Evolutionary conservation across 2,888 invertebrate genomes (phyloP).

Genomic region (Pasiphila rectangulata): DNA sequence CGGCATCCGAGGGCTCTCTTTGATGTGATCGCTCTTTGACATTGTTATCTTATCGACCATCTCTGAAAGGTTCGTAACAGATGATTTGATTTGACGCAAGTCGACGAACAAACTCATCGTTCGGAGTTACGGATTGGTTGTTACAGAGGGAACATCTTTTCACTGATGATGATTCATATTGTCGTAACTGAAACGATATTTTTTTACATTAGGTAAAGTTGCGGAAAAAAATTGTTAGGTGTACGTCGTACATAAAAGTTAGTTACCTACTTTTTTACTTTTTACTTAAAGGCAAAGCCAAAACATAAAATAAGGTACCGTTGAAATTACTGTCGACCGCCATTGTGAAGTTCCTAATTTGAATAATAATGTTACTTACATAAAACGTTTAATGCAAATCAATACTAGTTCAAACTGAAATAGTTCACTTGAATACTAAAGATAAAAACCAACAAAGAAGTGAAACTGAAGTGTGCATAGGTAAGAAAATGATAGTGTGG

Average conservation of each 20-base stretch:
- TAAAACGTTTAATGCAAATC: not conserved
- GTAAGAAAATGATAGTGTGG: not conserved
- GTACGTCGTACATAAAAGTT: not conserved
- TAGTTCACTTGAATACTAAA: not conserved
- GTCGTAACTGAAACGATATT: constrained; percentile 22
- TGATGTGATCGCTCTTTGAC: constrained; percentile 53
- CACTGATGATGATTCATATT: constrained; percentile 18
- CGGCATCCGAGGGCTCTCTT: constrained; percentile 50
- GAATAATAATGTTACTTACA: not conserved
- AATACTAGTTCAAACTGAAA: not conserved
- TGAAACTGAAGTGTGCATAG: constrained; percentile 13
- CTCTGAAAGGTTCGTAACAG: constrained; percentile 72
- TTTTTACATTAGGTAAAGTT: constrained; percentile 1
- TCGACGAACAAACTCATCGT: constrained; percentile 77
- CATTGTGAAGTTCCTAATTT: not conserved
- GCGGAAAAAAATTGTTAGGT: not conserved
- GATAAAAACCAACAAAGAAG: constrained; percentile 4
- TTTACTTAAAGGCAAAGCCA: not conserved
- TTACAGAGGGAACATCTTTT: constrained; percentile 35
- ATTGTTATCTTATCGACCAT: constrained; percentile 76
- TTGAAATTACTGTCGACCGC: not conserved
- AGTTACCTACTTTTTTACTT: too few species aligned
- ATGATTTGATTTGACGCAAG: constrained; percentile 73
- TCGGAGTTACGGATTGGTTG: constrained; percentile 24
- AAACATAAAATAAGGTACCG: constrained; percentile 1